phyloP scores from a whole-genome alignment of 2,888 invertebrate genomes.

The Philopedon plagiatum region DNA sequence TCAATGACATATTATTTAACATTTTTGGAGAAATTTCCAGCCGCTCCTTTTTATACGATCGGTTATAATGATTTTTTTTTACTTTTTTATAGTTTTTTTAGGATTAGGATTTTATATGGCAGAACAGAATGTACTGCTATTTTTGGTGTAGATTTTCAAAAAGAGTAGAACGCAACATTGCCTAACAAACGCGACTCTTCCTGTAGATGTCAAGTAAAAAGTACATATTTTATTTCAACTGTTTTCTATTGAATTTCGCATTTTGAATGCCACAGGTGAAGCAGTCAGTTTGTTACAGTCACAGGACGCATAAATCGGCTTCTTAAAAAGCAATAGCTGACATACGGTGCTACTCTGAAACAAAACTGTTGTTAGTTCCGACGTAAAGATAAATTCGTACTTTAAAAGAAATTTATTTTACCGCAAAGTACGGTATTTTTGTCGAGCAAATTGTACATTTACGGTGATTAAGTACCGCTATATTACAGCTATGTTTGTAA shows the following conservation, averaged over 20 bases:
- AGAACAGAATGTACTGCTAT: too few species aligned
- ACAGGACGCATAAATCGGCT: constrained; percentile 34
- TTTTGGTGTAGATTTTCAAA: too few species aligned
- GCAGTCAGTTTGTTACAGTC: constrained; percentile 20
- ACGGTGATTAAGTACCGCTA: constrained; percentile 41
- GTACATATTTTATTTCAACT: neutral
- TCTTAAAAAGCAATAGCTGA: constrained; percentile 37
- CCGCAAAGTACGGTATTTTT: constrained; percentile 44
- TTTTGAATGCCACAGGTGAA: constrained; percentile 26
- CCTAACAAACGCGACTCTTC: too few species aligned
- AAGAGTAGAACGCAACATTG: too few species aligned
- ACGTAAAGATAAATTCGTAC: constrained; percentile 47
- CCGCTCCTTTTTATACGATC: too few species aligned
- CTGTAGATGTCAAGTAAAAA: neutral
- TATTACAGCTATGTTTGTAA: neutral
- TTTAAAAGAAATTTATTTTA: constrained; percentile 48
- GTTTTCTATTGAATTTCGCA: constrained; percentile 1
- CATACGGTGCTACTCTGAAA: constrained; percentile 41
- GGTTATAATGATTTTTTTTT: too few species aligned
- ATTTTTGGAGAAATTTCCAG: too few species aligned
- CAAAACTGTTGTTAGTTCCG: constrained; percentile 48
- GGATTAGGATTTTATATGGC: too few species aligned
- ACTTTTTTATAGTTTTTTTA: too few species aligned
- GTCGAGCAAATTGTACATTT: constrained; percentile 49
- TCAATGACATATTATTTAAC: too few species aligned